phyloP scores from a whole-genome alignment of 1,140 invertebrate genomes.

The Magallana gigas region DNA sequence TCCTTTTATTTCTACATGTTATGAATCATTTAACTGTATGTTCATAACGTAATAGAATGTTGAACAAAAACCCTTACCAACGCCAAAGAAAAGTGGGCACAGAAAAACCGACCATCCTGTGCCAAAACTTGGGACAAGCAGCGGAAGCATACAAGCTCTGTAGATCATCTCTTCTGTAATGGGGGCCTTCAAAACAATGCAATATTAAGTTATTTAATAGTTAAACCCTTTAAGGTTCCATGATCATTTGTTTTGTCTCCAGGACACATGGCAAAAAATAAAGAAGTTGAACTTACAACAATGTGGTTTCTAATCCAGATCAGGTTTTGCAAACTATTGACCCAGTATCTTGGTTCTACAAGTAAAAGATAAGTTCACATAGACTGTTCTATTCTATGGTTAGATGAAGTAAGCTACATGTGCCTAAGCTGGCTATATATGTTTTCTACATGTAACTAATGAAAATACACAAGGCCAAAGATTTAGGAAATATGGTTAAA shows the following conservation, averaged over 20 bases:
- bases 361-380: conserved; percentile 49
- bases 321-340: conserved; percentile 85
- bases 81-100: conserved; percentile 94
- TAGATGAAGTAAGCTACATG: too few relatives aligned
- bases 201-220: too few relatives aligned
- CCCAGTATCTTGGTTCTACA: conserved; percentile 88
- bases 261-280: too few relatives aligned
- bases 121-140: conserved; percentile 91
- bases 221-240: too few relatives aligned
- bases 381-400: background rate
- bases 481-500: too few relatives aligned
- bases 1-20: background rate
- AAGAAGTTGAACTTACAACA: conserved; percentile 80
- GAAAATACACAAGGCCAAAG: too few relatives aligned
- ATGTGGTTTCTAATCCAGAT: conserved; percentile 94
- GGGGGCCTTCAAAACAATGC: conserved; percentile 83
- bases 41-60: too few relatives aligned
- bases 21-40: too few relatives aligned
- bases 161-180: conserved; percentile 97
- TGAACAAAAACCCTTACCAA: conserved; percentile 82
- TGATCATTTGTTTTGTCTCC: too few relatives aligned
- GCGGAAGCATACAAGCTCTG: conserved; percentile 94
- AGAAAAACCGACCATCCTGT: conserved; percentile 88
- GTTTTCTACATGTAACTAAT: too few relatives aligned
- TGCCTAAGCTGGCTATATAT: too few relatives aligned